Base-by-base conservation (phyloP, 2,888 invertebrate genomes). In the Zeuzera pyrina region DNA sequence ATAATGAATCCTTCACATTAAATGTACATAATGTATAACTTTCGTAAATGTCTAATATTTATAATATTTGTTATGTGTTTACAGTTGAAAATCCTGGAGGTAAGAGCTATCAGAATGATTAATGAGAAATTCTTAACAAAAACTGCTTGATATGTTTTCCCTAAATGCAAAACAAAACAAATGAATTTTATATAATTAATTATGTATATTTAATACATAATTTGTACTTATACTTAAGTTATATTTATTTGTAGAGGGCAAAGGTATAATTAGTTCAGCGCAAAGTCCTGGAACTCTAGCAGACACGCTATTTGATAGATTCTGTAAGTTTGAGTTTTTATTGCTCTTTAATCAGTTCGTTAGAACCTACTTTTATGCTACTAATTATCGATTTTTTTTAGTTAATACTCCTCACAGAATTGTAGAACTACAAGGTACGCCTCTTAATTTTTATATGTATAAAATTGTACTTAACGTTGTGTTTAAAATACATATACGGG, bases 191-290 rank as follows among this genome's bases (percentile, higher is more conserved):
- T 28, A n/a, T 13, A 28, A 14, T 28, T 27, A 19, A 19, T 19
- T 6, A 2, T 13, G 3, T 27, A 13, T 8, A 28, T 28, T 15
- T 15, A 3, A 28, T 8, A 15, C 11, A 13, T 8, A 12, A 28
- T 4, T 28, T 28, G 15, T 15, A 28, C n/a, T 3, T 15, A 28
- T 6, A 28, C 7, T 5, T 3, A 15, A 3, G n/a, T 8, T 10
- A 15, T 10, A 15, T 29, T 27, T 25, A 23, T 33, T 48, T 55
- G 29, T 42, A 71, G 67, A 30, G 24, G 72, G 73, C 10, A 63
- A 50, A 49, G 77, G 77, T 22, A 63, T 77, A 31, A 56, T 78
- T 1, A 72, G 63, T 41, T 54, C 52, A 13, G 31, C 65, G 2
- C 49, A 35, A 34, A 56, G 39, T 33, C 42, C 64, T 2, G 47